Evolutionary conservation across 2,797 vertebrate species (phyloP), one percentile per base, ranked within the genome.

Genomic region (Ptychadena robeensis): DNA sequence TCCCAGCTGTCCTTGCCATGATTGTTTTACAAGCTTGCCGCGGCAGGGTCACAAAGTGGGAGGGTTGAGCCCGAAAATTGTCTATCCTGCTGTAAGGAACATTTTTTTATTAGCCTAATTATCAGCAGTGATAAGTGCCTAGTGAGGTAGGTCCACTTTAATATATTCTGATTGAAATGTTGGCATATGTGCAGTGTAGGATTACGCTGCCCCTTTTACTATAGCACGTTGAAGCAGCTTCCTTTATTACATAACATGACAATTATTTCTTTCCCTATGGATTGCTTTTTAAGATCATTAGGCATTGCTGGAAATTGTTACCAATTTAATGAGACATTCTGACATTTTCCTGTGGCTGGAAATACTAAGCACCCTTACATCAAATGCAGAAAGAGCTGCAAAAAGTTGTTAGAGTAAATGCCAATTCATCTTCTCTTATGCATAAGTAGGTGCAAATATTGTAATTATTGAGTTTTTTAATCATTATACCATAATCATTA

Each of bases 311-410:
- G 77, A 72, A 80, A 86, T 65, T 85, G 83, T n/a, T 0, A 31
- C 37, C n/a, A 65, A 86, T 80, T 87, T 87, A 87, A 87, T 86
- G 82, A 61, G 80, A 25, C 79, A 53, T 87, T 70, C 67, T 91
- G 83, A 88, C 28, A 30, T 85, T 89, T 89, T 81, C 81, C 68
- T 86, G 40, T n/a, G 84, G 35, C 53, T 85, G 72, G 82, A 89
- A 82, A 65, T 87, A 76, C n/a, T 69, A 8, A 53, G 82, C 25
- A 80, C 64, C 77, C 81, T 7, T 31, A 35, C 15, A 71, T 34
- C 53, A 61, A 72, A 78, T 79, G 32, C 81, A 15, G 28, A 9
- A 22, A 69, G 18, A 63, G 35, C 5, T 71, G 34, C 25, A 69
- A n/a, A n/a, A n/a, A 63, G 25, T 32, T 72, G 38, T 66, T 72